These are phyloP conservation scores for Meles meles DNA, from an alignment of 2,113 vertebrate species.

Conservation along the genomic window DNA sequence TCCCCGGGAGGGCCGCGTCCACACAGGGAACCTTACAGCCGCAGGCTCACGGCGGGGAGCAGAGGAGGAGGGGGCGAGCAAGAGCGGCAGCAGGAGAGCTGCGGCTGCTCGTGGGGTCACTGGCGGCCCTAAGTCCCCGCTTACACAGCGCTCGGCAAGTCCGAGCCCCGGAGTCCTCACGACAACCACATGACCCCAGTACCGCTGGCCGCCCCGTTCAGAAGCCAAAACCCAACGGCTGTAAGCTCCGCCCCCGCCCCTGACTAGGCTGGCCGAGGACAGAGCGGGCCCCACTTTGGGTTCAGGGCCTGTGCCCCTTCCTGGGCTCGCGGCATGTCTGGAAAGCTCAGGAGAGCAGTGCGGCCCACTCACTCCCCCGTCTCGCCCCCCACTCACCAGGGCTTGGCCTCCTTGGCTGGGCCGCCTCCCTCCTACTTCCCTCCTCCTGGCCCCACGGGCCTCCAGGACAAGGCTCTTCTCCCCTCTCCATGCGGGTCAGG, in stretches of 20 bases:
- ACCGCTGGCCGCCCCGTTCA: too few relatives aligned
- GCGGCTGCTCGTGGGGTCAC: neutral
- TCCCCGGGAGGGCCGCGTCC: neutral
- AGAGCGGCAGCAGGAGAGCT: too few relatives aligned
- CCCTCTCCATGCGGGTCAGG: slow-evolving; percentile 63
- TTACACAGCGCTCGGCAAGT: too few relatives aligned
- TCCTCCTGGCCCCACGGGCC: neutral
- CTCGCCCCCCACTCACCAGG: slow-evolving; percentile 30
- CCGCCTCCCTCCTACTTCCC: neutral
- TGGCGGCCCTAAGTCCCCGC: accelerated
- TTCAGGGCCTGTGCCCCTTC: neutral
- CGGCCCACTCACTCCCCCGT: neutral
- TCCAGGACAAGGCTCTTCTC: slow-evolving; percentile 57
- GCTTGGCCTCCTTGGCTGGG: accelerated
- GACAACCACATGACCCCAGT: neutral
- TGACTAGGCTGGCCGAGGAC: neutral
- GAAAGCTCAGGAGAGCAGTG: neutral
- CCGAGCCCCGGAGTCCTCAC: neutral
- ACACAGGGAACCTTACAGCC: neutral
- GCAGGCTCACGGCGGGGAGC: neutral
- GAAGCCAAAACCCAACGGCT: neutral
- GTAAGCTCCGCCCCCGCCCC: neutral
- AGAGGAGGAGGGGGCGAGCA: neutral
- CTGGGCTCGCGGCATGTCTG: neutral
- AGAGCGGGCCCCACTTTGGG: accelerated